Conservation (phyloP, 2,888 invertebrate species). For the Dendrolimus pini region DNA sequence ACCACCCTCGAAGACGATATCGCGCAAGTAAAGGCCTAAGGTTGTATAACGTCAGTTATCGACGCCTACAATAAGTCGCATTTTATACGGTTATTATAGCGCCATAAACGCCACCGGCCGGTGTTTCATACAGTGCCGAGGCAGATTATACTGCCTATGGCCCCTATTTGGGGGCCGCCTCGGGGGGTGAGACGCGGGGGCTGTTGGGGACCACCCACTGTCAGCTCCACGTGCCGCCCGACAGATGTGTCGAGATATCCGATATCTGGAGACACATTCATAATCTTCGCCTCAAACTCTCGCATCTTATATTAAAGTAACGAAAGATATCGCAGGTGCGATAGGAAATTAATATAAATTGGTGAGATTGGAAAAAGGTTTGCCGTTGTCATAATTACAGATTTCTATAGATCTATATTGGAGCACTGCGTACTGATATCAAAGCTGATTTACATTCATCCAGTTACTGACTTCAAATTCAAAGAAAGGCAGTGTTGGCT, state of each 20-base stretch:
- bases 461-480: no score
- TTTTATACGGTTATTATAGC: conserved; percentile 77
- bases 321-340: conserved; percentile 54
- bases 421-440: neutral
- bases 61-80: conserved; percentile 74
- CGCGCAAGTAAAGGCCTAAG: conserved; percentile 49
- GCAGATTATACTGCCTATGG: conserved; percentile 69
- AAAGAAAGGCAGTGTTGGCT: no score
- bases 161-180: conserved; percentile 39
- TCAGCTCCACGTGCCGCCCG: conserved; percentile 67
- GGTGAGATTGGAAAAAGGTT: conserved; percentile 26
- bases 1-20: conserved; percentile 16
- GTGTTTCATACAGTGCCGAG: conserved; percentile 72
- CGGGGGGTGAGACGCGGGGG: conserved; percentile 21
- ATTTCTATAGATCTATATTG: neutral
- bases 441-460: no score
- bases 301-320: conserved; percentile 69
- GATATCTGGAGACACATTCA: conserved; percentile 75
- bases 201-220: conserved; percentile 46
- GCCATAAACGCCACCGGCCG: conserved; percentile 74
- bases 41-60: conserved; percentile 70
- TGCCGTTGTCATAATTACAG: conserved; percentile 10
- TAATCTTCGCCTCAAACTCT: conserved; percentile 68
- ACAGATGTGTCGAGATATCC: conserved; percentile 74
- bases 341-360: conserved; percentile 50